Evolutionary conservation across 2,113 vertebrate genomes (phyloP).

Genomic region (Caretta caretta): DNA sequence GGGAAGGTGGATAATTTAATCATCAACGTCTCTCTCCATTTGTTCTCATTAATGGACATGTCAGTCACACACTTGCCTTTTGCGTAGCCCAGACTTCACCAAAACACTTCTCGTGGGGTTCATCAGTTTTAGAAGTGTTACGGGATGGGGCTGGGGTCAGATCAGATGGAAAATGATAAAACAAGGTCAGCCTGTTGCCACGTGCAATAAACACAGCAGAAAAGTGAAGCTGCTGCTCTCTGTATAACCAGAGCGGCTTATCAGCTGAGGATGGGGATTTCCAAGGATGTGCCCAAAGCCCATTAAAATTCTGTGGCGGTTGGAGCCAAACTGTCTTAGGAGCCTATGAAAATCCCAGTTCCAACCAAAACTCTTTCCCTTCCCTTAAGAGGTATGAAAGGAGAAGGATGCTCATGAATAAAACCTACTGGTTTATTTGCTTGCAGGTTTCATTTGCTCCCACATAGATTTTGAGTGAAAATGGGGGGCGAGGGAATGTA

Average conservation of each 20-base stretch:
- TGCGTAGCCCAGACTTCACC: not conserved
- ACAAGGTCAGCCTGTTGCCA: not conserved
- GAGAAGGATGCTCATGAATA: not conserved
- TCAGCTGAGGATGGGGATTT: not conserved
- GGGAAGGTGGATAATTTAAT: not conserved
- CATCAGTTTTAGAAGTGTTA: not conserved
- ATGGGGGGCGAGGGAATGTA: not conserved
- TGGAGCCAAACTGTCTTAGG: too few species aligned
- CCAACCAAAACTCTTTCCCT: rapidly evolving
- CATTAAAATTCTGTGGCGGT: not conserved
- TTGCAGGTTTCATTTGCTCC: slow-evolving; percentile 45
- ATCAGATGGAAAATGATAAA: not conserved
- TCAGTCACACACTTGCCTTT: not conserved
- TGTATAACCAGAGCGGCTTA: not conserved
- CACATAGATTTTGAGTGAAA: not conserved
- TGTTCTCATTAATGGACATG: not conserved
- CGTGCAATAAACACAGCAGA: not conserved
- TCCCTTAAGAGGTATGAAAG: rapidly evolving
- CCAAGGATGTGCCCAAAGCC: not conserved
- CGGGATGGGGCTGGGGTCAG: not conserved
- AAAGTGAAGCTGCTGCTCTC: not conserved
- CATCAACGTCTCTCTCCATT: not conserved
- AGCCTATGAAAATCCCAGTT: not conserved
- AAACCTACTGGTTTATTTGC: not conserved
- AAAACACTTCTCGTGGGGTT: not conserved